These are phyloP conservation scores for Oophaga sylvatica DNA, from an alignment of 2,797 vertebrate species.

Conservation along the genomic window DNA sequence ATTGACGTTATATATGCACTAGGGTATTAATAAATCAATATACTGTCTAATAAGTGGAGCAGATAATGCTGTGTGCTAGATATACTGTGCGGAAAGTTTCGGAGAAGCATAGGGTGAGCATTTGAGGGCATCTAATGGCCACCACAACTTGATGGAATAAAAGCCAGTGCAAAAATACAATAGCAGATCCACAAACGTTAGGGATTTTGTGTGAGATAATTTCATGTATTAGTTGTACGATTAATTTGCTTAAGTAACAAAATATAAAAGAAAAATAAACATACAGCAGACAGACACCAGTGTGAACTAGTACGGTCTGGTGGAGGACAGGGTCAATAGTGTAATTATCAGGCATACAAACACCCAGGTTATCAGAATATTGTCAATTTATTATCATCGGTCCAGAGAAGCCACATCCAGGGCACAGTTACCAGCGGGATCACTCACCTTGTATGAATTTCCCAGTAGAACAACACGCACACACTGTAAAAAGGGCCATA, in stretches of 20 bases:
- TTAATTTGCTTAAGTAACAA: neutral
- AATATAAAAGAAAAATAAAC: neutral
- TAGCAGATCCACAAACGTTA: neutral
- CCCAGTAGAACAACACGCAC: conserved; percentile 75
- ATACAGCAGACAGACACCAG: neutral
- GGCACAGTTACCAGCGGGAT: conserved; percentile 37
- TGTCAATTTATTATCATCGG: neutral
- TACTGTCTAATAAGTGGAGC: neutral
- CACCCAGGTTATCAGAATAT: conserved; percentile 9
- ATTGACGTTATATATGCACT: neutral
- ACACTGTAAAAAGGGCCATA: conserved; percentile 74
- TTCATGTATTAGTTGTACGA: neutral
- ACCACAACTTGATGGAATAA: neutral
- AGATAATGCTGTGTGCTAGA: neutral
- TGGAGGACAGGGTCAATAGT: neutral
- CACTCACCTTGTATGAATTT: conserved; percentile 78
- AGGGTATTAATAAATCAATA: neutral
- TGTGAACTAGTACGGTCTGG: neutral
- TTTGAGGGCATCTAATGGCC: neutral
- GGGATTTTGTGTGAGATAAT: neutral
- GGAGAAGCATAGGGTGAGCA: neutral
- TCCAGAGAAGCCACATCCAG: conserved; percentile 15
- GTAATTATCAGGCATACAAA: conserved; percentile 7
- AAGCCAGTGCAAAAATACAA: neutral
- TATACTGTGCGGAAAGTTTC: neutral